Evolutionary conservation across 2,888 invertebrate genomes (phyloP).

Genomic region (Nebria brevicollis): DNA sequence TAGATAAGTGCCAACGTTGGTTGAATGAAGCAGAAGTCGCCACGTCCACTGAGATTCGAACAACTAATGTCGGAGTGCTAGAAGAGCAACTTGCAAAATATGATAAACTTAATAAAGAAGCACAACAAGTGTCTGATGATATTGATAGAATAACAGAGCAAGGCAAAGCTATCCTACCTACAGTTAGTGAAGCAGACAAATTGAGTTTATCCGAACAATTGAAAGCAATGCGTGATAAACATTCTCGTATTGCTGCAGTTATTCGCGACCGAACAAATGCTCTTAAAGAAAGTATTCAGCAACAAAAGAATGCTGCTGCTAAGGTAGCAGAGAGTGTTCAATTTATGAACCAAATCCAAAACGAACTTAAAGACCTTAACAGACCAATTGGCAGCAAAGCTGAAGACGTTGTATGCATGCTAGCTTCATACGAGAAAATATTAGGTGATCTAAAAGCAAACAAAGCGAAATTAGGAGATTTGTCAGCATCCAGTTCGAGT

Average conservation of each 20-base stretch:
- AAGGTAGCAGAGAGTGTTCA: conserved; percentile 82
- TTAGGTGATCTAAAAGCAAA: conserved; percentile 81
- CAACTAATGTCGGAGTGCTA: conserved; percentile 82
- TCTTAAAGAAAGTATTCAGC: conserved; percentile 80
- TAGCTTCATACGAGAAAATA: conserved; percentile 81
- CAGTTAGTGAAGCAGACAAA: conserved; percentile 86
- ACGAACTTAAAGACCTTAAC: conserved; percentile 82
- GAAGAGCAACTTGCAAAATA: conserved; percentile 91
- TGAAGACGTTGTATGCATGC: conserved; percentile 88
- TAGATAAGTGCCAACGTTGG: conserved; percentile 87
- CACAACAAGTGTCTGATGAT: conserved; percentile 75
- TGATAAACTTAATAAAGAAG: conserved; percentile 79
- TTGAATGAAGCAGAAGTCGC: conserved; percentile 90
- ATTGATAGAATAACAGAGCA: conserved; percentile 82
- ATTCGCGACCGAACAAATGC: conserved; percentile 80
- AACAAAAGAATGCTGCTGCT: conserved; percentile 82
- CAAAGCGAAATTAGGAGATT: conserved; percentile 79
- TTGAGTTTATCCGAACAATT: conserved; percentile 83
- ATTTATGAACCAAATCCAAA: conserved; percentile 84
- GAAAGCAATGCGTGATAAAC: conserved; percentile 81
- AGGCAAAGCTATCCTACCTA: conserved; percentile 81
- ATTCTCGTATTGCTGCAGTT: conserved; percentile 76
- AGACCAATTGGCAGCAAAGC: conserved; percentile 88
- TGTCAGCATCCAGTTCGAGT: conserved; percentile 79
- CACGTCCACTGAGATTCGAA: conserved; percentile 81